Evolutionary conservation across 2,797 vertebrate species (phyloP), one percentile per base, ranked within the genome.

Genomic region (Salarias fasciatus): DNA sequence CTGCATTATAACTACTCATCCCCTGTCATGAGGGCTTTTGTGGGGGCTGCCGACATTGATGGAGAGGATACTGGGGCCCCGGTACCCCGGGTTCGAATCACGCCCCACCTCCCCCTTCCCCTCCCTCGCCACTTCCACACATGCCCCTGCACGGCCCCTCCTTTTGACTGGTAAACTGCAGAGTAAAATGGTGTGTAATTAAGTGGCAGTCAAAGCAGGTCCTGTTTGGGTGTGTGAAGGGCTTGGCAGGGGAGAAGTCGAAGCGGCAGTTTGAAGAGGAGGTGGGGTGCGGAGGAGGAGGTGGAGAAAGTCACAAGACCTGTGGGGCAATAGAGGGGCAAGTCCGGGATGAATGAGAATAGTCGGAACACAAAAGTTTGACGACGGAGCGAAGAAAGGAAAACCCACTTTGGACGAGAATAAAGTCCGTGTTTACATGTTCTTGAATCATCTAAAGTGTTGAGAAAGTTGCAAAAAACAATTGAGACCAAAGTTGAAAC

Each of bases 161-260:
- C 78, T 82, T 94, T 94, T 93, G 92, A 95, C 93, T 94, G 93
- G 93, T 95, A 94, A 94, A 94, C 91, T 93, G 92, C 90, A 90
- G 90, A 93, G 92, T 92, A 94, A 95, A 95, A 95, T 86, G 89
- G 93, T 94, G 93, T 93, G 94, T 95, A 95, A 95, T 96, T 95
- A 95, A 94, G 91, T 94, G 92, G 94, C 92, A 94, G 93, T 96
- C 94, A 95, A 95, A 94, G 94, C 93, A 93, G 92, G 92, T 93
- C 92, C 93, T 93, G 92, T 94, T 93, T 79, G 75, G 93, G 92
- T 91, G 91, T 92, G 93, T 92, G 85, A 86, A 80, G 75, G 80
- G 76, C 88, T 92, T 91, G 89, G 93, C 85, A 77, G 91, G 90
- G 91, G 88, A 88, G 84, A 88, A 64, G 58, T 50, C 63, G 92